These are phyloP conservation scores for Spilogale gracilis DNA, from an alignment of 2,113 vertebrate species.

Conservation along the genomic window DNA sequence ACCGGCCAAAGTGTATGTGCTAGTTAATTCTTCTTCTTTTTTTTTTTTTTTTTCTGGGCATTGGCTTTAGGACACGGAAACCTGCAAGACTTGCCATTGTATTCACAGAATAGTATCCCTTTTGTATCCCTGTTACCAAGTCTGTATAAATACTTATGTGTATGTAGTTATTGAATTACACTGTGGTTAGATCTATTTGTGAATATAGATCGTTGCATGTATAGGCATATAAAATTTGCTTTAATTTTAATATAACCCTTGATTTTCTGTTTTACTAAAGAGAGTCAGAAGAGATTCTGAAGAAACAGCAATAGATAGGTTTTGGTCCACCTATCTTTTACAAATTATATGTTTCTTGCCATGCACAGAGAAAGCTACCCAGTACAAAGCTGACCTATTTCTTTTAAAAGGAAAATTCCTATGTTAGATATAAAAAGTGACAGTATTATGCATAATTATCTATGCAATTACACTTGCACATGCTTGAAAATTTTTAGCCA, in stretches of 20 bases:
- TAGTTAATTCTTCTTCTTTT: background rate
- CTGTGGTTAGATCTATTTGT: background rate
- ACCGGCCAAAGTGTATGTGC: background rate
- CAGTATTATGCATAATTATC: slow-evolving; percentile 76
- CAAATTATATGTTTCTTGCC: slow-evolving; percentile 58
- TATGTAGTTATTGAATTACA: background rate
- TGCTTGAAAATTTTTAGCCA: slow-evolving; percentile 79
- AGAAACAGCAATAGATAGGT: background rate
- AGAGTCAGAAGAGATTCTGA: background rate
- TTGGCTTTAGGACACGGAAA: background rate
- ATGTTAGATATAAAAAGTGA: slow-evolving; percentile 68
- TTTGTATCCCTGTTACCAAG: background rate
- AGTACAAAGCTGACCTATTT: slow-evolving; percentile 10
- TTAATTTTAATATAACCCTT: slow-evolving; percentile 41
- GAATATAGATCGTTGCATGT: background rate
- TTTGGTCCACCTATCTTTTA: slow-evolving; percentile 39
- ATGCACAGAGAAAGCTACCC: slow-evolving; percentile 33
- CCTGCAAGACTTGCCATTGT: background rate
- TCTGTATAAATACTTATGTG: slow-evolving; percentile 39
- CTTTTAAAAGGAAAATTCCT: slow-evolving; percentile 38
- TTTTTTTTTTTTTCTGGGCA: background rate
- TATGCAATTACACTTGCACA: slow-evolving; percentile 76
- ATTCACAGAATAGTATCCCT: background rate
- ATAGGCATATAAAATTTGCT: slow-evolving; percentile 26
- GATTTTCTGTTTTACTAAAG: background rate